Evolutionary conservation across 2,888 invertebrate genomes (phyloP).

Genomic region (Electrophaes corylata): DNA sequence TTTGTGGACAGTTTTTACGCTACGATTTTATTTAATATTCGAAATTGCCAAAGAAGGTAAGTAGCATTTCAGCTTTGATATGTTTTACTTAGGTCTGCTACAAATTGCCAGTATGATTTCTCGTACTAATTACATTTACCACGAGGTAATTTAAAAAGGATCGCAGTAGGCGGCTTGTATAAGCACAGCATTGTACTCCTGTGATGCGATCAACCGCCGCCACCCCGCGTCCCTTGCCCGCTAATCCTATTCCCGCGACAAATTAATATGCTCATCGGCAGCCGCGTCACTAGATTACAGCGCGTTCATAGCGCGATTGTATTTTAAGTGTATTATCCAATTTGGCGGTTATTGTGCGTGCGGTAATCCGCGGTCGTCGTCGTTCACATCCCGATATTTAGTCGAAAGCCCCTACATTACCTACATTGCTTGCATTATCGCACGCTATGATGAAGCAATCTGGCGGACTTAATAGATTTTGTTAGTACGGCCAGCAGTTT

Average conservation of each 20-base stretch:
- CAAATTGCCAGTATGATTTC: conserved; percentile 8
- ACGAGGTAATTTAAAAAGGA: conserved; percentile 53
- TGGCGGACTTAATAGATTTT: conserved; percentile 81
- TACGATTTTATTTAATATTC: background rate
- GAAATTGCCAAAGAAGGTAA: background rate
- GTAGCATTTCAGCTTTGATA: background rate
- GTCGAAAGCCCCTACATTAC: conserved; percentile 65
- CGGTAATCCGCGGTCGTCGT: conserved; percentile 73
- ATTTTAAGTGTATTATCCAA: conserved; percentile 88
- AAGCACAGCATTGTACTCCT: conserved; percentile 45
- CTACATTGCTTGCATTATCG: conserved; percentile 72
- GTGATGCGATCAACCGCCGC: conserved; percentile 60
- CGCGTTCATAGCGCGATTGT: conserved; percentile 83
- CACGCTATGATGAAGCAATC: conserved; percentile 70
- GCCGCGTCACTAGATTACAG: conserved; percentile 81
- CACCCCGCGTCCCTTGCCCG: conserved; percentile 49
- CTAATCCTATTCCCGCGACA: conserved; percentile 81
- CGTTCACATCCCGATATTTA: conserved; percentile 68
- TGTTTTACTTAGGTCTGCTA: background rate
- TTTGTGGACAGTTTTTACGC: background rate
- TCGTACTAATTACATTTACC: conserved; percentile 37
- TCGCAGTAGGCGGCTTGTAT: conserved; percentile 52
- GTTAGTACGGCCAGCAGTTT: conserved; percentile 61
- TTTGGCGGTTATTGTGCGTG: conserved; percentile 85
- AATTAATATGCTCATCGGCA: conserved; percentile 84